phyloP scores from a whole-genome alignment of 2,113 vertebrate species.

The Ptilorrhoa leucosticta region DNA sequence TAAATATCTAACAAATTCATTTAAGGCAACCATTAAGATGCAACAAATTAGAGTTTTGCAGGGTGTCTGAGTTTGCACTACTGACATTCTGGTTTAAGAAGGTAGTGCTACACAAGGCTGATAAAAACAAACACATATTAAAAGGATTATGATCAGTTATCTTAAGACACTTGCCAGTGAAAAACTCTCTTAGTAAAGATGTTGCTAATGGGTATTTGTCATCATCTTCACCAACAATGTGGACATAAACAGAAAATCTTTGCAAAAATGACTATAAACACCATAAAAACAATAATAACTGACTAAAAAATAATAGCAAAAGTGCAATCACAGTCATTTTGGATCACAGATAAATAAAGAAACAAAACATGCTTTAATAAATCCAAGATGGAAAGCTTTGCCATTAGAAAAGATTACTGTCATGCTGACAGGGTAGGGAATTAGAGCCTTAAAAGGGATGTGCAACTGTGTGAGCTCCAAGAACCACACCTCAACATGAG shows the following conservation, averaged over 20 bases:
- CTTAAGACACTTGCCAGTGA: neutral
- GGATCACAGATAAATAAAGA: neutral
- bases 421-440: neutral
- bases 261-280: neutral
- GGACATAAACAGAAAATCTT: neutral
- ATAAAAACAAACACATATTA: neutral
- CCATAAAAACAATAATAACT: neutral
- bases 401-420: neutral
- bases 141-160: neutral
- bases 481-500: fast-evolving
- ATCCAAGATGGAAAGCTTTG: neutral
- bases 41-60: neutral
- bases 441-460: neutral
- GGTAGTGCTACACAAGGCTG: neutral
- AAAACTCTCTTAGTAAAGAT: neutral
- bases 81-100: neutral
- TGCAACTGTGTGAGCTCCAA: neutral
- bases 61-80: neutral
- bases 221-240: neutral
- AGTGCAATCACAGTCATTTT: neutral
- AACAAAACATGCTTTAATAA: neutral
- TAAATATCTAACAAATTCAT: neutral
- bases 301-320: neutral
- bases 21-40: neutral
- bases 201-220: slow-evolving; percentile 6